Conservation (phyloP, 1,140 invertebrate genomes). For the Chelonus insularis region DNA sequence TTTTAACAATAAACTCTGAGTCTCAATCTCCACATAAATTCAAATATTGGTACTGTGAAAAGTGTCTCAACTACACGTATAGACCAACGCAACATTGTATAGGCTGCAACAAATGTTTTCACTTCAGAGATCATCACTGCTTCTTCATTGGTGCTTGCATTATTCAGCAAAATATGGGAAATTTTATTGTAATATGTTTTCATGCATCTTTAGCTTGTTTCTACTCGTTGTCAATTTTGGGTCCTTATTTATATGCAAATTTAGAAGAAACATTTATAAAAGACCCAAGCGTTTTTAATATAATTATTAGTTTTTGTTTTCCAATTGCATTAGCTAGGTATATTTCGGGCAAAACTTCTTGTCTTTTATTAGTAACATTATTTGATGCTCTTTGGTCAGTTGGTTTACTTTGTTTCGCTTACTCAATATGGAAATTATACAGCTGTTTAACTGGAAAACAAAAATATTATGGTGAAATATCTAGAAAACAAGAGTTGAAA, state of each 20-base stretch:
- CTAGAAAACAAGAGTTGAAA: slow-evolving; percentile 33
- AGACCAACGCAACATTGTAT: slow-evolving; percentile 41
- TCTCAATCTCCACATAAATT: slow-evolving; percentile 8
- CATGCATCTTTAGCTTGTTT: slow-evolving; percentile 43
- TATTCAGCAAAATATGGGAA: slow-evolving; percentile 44
- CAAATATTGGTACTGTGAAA: slow-evolving; percentile 46
- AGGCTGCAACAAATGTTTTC: slow-evolving; percentile 43
- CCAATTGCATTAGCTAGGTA: slow-evolving; percentile 40
- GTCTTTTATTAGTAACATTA: slow-evolving; percentile 37
- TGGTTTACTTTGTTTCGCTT: slow-evolving; percentile 35
- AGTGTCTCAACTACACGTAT: slow-evolving; percentile 39
- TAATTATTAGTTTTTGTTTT: slow-evolving; percentile 45
- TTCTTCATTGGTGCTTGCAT: slow-evolving; percentile 45
- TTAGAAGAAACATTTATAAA: slow-evolving; percentile 33
- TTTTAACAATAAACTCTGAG: slow-evolving; percentile 7
- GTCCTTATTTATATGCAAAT: slow-evolving; percentile 41
- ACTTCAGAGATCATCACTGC: slow-evolving; percentile 46
- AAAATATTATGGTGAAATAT: slow-evolving; percentile 34
- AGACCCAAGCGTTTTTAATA: slow-evolving; percentile 33
- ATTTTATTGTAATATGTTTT: slow-evolving; percentile 45
- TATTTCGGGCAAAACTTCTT: slow-evolving; percentile 31
- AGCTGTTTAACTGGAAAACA: slow-evolving; percentile 40
- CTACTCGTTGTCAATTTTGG: slow-evolving; percentile 38
- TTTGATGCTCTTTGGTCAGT: slow-evolving; percentile 42
- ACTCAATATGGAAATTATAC: slow-evolving; percentile 42